Evolutionary conservation across 2,113 vertebrate species (phyloP), one percentile per base, ranked within the genome.

Genomic region (Eonycteris spelaea): DNA sequence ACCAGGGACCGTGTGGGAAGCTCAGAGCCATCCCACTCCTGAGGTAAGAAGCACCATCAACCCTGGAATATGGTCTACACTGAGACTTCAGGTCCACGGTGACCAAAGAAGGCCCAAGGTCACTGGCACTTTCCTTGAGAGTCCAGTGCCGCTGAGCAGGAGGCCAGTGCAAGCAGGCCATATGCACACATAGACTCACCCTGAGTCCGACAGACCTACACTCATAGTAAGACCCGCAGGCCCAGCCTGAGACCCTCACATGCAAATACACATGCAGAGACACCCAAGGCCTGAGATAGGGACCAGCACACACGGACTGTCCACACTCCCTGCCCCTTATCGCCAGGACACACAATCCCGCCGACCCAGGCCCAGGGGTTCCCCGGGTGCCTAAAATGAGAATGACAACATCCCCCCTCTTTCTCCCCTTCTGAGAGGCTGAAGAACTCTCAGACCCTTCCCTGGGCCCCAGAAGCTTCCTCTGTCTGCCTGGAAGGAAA

Each of bases 401-500:
- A 51, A 38, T 7, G 90, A 1, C 75, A 1, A 96, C 78, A 30
- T 38, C 95, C 96, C 90, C 94, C 18, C 40, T 11, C 16, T 21
- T 89, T 74, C 45, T 45, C 90, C 12, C 74, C 97, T 97, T 82
- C 94, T 96, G 91, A 96, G 95, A 95, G 94, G 67, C 95, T 97
- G 92, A 84, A 94, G 97, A 94, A 45, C 89, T 95, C 86, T 90
- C 79, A 26, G 90, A 90, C 91, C 95, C 91, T 97, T 94, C 96
- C 94, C 63, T 85, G 91, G 85, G 97, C 45, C 24, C 43, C 51
- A 65, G 22, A 1, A 57, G 61, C 43, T 48, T 95, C 90, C 82
- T 55, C 45, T 45, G 55, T 61, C 45, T 4, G 43, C 97, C 95
- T 86, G 87, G 90, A 91, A 97, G 96, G 89, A 92, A 96, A 93